Base-by-base conservation (phyloP, 2,797 vertebrate genomes). In the Enteromius radiatus region DNA sequence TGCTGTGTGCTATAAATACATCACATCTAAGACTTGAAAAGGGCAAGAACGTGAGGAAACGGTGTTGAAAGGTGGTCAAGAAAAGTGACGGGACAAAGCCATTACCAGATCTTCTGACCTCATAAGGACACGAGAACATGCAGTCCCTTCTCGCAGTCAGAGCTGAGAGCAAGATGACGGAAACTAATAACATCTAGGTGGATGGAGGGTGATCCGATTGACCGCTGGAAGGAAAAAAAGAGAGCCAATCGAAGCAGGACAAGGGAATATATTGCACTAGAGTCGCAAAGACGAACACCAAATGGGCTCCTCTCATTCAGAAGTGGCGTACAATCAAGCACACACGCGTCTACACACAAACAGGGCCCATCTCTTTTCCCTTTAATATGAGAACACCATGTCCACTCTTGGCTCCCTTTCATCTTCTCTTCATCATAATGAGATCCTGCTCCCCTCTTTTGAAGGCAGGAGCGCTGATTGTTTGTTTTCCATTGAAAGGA, bases 341-440 rank as follows among this genome's bases (percentile, higher is more conserved):
- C 78, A 84, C 78, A 85, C 65, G 33, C 65, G 83, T 83, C 88
- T 76, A 85, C 47, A 90, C 87, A 86, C 59, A 89, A 79, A 80
- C 78, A 82, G 76, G 80, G 73, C 85, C 85, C 84, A 23, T 79
- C 87, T 89, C 86, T 86, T 87, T 86, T 93, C 84, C 87, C 89
- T 91, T 84, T 87, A 90, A 86, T 90, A 92, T 91, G 87, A 91
- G 88, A 87, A 89, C 88, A 91, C 88, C 89, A 89, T 89, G 90
- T 89, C 91, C 91, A 92, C 90, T 91, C 89, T 83, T 89, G 86
- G 77, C 84, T 80, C 59, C 77, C 91, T 93, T 93, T 94, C 89
- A 93, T 93, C 92, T 92, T 92, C 84, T 87, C 89, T 92, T 91
- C 87, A 90, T 89, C 89, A 92, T 91, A 92, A 93, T 85, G 80